phyloP scores from a whole-genome alignment of 2,888 invertebrate species.

The Oxytorus armatus region DNA sequence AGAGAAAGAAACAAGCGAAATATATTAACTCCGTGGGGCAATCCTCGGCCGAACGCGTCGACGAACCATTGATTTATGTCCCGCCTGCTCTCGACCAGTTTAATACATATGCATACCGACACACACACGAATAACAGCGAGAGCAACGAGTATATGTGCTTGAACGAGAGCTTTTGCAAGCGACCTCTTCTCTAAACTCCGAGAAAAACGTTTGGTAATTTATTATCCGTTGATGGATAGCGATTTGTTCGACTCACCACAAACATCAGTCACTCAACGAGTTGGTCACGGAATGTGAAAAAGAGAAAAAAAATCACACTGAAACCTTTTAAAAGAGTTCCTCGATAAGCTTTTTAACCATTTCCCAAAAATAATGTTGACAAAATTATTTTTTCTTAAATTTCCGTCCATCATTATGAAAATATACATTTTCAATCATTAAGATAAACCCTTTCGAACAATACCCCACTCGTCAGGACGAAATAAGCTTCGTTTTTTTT shows the following conservation, averaged over 20 bases:
- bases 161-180: constrained; percentile 31
- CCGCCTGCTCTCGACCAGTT: constrained; percentile 34
- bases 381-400: not conserved
- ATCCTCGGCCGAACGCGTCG: constrained; percentile 16
- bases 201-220: constrained; percentile 52
- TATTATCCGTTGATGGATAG: constrained; percentile 67
- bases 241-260: constrained; percentile 50
- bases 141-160: constrained; percentile 21
- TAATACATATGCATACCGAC: constrained; percentile 48
- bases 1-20: constrained; percentile 11
- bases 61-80: constrained; percentile 68
- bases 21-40: constrained; percentile 53
- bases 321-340: not conserved
- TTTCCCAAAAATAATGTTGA: not conserved
- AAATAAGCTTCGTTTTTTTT: too few relatives aligned
- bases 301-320: not conserved
- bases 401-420: too few relatives aligned
- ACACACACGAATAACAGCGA: constrained; percentile 13
- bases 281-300: not conserved
- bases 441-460: too few relatives aligned
- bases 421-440: too few relatives aligned
- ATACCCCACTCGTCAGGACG: too few relatives aligned
- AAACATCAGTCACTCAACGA: constrained; percentile 25
- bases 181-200: constrained; percentile 36
- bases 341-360: not conserved